Evolutionary conservation across 2,888 invertebrate genomes (phyloP), one percentile per base, ranked within the genome.

Genomic region (Agonopterix heracliana): DNA sequence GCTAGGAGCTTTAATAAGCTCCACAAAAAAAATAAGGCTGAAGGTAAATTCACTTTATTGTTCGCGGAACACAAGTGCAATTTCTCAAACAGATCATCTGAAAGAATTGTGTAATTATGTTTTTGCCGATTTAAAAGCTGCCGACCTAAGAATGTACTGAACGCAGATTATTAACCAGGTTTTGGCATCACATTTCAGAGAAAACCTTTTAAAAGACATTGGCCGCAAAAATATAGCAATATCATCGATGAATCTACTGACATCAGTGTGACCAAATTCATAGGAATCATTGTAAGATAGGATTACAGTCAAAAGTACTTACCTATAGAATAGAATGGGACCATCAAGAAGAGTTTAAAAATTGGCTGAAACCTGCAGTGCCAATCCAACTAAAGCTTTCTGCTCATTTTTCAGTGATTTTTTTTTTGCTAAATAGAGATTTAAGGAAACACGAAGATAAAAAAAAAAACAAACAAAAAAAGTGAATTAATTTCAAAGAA

Each of bases 111-210:
- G 54, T 26, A 48, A 47, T 45, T 13, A 50, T 13, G 14, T 41
- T 11, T 54, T 56, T 7, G 41, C 12, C 34, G 51, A 51, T 47
- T 49, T 47, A 34, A 53, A 53, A 49, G 43, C 46, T 46, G 34
- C 46, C 12, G 45, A 47, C 41, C 40, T 55, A 45, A 48, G 42
- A 43, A 1, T 55, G 3, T 48, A 55, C 35, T 54, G 55, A 44
- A 54, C 50, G 13, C 36, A 52, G 26, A 47, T 56, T 46, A 52
- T 54, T 53, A 54, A 45, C 14, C 41, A 54, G 34, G 55, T 56
- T 2, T 41, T 55, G 41, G 51, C 51, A 26, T 52, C 52, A 40
- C 49, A 55, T 46, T 54, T 54, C 13, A 44, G 46, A 40, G 40
- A 51, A 48, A 45, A 52, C 44, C 49, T 54, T 50, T 11, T 52